Percentiles rank a stretch among this genome's conserved stretches.
Conservation (phyloP, 2,797 vertebrate genomes). For the Hylomyscus alleni region DNA sequence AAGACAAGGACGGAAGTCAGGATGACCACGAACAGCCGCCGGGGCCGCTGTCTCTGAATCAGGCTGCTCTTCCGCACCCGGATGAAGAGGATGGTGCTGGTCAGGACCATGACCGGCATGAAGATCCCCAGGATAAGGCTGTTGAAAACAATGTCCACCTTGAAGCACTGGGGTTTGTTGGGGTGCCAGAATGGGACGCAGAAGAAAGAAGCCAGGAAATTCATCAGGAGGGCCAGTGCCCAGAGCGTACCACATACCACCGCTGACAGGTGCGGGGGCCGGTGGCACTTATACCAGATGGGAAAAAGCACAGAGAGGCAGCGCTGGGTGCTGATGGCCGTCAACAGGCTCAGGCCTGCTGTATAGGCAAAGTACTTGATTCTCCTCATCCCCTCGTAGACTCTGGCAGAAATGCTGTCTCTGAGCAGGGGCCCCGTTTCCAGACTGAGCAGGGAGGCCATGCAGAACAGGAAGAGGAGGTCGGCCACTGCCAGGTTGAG, state of each 20-base stretch:
- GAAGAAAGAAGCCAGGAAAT: background rate
- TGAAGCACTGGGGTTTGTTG: accelerated
- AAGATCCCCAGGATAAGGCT: conserved; percentile 76
- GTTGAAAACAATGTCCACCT: background rate
- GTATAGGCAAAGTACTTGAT: conserved; percentile 66
- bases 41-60: background rate
- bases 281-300: conserved; percentile 76
- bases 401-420: accelerated
- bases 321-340: conserved; percentile 82
- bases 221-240: conserved; percentile 59
- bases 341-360: conserved; percentile 78
- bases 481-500: conserved; percentile 74
- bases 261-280: conserved; percentile 31
- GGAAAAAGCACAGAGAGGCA: conserved; percentile 80
- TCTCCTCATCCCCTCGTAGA: background rate
- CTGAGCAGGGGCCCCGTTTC: background rate
- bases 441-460: background rate
- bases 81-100: conserved; percentile 73
- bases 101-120: conserved; percentile 75
- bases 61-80: conserved; percentile 51
- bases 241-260: conserved; percentile 65
- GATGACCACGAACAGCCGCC: conserved; percentile 53
- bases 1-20: conserved; percentile 78
- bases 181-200: background rate
- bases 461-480: conserved; percentile 71